phyloP scores from a whole-genome alignment of 1,140 invertebrate genomes.

The Harpegnathos saltator region DNA sequence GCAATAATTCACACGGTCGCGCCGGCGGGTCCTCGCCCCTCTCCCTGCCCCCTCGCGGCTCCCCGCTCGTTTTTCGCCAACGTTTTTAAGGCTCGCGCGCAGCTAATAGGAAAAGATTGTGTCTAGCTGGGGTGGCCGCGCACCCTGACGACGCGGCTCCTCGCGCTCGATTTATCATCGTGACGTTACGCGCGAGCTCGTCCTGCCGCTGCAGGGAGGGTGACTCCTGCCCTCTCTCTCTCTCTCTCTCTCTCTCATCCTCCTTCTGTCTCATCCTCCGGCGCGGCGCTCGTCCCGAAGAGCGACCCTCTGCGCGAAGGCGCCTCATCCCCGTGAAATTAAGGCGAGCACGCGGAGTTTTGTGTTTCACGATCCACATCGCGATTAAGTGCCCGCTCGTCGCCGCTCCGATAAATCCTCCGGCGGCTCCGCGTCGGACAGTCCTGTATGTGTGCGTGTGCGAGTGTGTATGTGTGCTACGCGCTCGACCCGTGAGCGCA shows the following conservation, averaged over 20 bases:
- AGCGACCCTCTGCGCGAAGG: background rate
- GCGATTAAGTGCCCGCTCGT: slow-evolving; percentile 50
- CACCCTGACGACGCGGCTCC: slow-evolving; percentile 67
- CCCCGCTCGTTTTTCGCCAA: slow-evolving; percentile 64
- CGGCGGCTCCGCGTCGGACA: background rate
- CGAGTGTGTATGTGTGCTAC: no score
- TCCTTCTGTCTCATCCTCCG: background rate
- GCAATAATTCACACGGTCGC: slow-evolving; percentile 64
- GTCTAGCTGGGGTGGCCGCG: slow-evolving; percentile 64
- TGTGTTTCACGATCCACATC: slow-evolving; percentile 69
- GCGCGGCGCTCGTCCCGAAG: background rate
- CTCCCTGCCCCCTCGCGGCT: background rate
- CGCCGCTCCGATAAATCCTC: slow-evolving; percentile 58
- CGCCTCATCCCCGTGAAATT: slow-evolving; percentile 69
- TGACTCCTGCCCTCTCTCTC: no score
- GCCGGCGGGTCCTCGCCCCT: slow-evolving; percentile 13
- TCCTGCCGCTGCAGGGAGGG: background rate
- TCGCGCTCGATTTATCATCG: slow-evolving; percentile 81
- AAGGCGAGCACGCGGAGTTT: slow-evolving; percentile 72
- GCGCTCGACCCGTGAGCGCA: background rate
- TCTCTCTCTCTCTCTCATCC: background rate
- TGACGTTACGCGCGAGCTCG: slow-evolving; percentile 66
- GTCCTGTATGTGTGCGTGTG: no score
- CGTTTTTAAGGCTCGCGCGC: slow-evolving; percentile 68
- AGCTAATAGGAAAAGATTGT: slow-evolving; percentile 75